Evolutionary conservation across 2,888 invertebrate species (phyloP), one percentile per base, ranked within the genome.

Genomic region (Pammene aurita): DNA sequence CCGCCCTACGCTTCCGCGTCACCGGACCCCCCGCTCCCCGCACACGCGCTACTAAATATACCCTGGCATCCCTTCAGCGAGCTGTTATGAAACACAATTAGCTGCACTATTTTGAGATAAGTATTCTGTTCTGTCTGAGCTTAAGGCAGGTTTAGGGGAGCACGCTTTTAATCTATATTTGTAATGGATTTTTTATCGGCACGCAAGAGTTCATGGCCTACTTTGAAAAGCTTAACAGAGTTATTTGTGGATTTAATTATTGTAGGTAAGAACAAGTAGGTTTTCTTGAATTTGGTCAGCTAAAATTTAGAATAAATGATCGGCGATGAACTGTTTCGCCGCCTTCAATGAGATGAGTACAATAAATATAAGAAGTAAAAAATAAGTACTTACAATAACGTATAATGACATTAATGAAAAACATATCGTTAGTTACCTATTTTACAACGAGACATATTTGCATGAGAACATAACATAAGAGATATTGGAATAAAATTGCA

Each of bases 1-100:
- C 92, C 92, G 91, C 92, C 91, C 90, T 90, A 88, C 86, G 89
- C 85, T 91, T 91, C 91, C 92, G 90, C 89, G 90, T 90, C 88
- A 83, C 81, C 82, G 82, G 77, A 26, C 75, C 78, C 80, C 75
- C 79, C 75, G 71, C 73, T 70, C 72, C 73, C 76, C 74, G 74
- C 73, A 67, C 72, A 62, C 71, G 70, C 76, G 71, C 80, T 74
- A 79, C 89, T 89, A 90, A 89, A 92, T 90, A 90, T 91, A 86
- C 85, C 78, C 80, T 83, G 82, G 81, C 82, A 73, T 83, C 88
- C 88, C 89, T 90, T 87, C 87, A 85, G 82, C 78, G 78, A 76
- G 78, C 81, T 84, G 84, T 89, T 90, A 90, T 84, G 86, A 90
- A 91, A 90, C 87, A 84, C 85, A 88, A 91, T 92, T 90, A 90